A percentile compares a stretch with the other conserved stretches of the same genome.
phyloP scores from a whole-genome alignment of 2,797 vertebrate species.

The Merluccius polli region DNA sequence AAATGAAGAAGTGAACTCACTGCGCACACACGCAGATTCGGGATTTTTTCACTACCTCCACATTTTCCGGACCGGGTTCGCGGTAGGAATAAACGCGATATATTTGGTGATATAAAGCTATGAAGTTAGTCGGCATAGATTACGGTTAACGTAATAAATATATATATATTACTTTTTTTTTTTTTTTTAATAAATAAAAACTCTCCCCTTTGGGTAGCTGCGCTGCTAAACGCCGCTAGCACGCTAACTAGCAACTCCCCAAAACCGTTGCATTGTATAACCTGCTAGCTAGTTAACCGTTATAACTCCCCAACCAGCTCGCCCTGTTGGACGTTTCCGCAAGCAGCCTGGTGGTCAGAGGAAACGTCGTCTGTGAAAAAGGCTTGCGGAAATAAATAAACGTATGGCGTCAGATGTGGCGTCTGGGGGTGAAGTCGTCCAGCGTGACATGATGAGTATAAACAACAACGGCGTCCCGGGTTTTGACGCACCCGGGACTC shows the following conservation, averaged over 20 bases:
- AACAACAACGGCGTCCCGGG: conserved; percentile 63
- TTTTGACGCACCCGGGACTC: conserved; percentile 65
- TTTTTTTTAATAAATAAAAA: too few relatives aligned
- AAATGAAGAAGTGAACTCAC: conserved; percentile 46
- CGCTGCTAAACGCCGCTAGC: conserved; percentile 33
- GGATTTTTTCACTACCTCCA: background rate
- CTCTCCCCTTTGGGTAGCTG: conserved; percentile 18
- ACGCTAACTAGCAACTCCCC: conserved; percentile 43
- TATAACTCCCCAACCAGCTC: background rate
- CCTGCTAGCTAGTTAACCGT: conserved; percentile 1
- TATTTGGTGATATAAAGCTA: conserved; percentile 26
- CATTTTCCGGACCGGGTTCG: background rate
- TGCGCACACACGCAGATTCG: conserved; percentile 13
- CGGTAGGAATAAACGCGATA: background rate
- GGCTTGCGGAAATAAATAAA: conserved; percentile 18
- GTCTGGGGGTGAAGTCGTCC: conserved; percentile 55
- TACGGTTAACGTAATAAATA: conserved; percentile 35
- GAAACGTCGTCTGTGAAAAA: background rate
- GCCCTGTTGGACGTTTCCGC: background rate
- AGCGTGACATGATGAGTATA: conserved; percentile 49
- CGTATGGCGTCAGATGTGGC: conserved; percentile 71
- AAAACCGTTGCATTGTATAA: conserved; percentile 29
- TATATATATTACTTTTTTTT: too few relatives aligned
- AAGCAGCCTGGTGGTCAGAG: background rate
- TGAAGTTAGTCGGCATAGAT: conserved; percentile 29